Conservation (phyloP, 2,888 invertebrate genomes). For the Myathropa florea region DNA sequence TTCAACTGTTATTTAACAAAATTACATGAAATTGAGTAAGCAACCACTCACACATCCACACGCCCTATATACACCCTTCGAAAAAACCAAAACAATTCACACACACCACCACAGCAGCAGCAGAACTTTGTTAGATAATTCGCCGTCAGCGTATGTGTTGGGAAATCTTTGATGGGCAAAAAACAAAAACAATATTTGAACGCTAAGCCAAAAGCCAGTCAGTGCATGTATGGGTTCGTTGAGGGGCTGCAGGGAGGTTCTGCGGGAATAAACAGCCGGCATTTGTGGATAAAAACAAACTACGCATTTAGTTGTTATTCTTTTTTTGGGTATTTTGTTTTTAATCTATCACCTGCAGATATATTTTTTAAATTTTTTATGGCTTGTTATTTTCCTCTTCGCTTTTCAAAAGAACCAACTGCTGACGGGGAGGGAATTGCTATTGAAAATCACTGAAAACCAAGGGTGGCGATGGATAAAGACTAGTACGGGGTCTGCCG, state of each 20-base stretch:
- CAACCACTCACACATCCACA: neutral
- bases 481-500: neutral
- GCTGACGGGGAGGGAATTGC: neutral
- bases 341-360: conserved; percentile 19
- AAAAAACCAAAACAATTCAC: conserved; percentile 59
- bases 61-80: conserved; percentile 2
- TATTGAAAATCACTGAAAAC: neutral
- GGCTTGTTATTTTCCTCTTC: neutral
- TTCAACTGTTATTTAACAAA: conserved; percentile 63
- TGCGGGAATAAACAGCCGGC: conserved; percentile 58
- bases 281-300: conserved; percentile 63
- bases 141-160: neutral
- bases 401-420: neutral
- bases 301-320: conserved; percentile 57
- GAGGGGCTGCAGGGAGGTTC: conserved; percentile 12
- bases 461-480: conserved; percentile 26
- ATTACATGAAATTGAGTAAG: conserved; percentile 28
- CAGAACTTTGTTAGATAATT: neutral
- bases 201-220: conserved; percentile 28
- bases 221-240: neutral
- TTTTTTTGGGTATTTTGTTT: conserved; percentile 14
- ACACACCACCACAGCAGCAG: conserved; percentile 6
- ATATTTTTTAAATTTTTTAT: neutral
- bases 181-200: conserved; percentile 1
- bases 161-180: neutral